Conservation (phyloP, 2,113 vertebrate species). For the Silurus asotus region DNA sequence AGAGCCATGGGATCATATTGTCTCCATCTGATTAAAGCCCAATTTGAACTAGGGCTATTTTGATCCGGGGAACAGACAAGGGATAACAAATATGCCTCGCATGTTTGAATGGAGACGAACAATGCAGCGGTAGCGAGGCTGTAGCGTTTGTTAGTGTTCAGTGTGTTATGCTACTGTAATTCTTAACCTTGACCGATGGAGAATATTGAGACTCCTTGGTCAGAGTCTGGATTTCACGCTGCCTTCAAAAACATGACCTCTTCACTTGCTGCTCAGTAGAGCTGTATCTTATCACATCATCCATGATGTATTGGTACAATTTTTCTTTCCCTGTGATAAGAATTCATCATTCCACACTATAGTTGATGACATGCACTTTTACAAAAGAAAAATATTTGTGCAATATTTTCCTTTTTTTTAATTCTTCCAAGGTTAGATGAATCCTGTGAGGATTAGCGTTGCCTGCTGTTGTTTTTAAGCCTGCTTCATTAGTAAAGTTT, state of each 20-base stretch:
- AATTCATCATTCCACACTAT: no score
- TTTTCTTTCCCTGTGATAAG: no score
- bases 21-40: constrained; percentile 23
- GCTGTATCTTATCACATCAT: no score
- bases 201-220: neutral
- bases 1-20: constrained; percentile 34
- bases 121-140: constrained; percentile 3
- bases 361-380: no score
- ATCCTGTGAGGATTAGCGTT: no score
- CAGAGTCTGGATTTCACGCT: neutral
- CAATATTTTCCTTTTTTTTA: no score
- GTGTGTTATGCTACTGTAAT: neutral
- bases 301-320: no score
- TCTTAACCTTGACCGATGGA: neutral
- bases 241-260: neutral
- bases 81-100: neutral
- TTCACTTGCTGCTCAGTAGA: neutral
- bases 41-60: constrained; percentile 24
- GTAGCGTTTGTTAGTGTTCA: neutral
- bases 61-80: constrained; percentile 22
- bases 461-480: no score
- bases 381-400: no score
- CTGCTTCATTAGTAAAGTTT: no score
- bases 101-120: neutral
- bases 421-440: no score